phyloP scores from a whole-genome alignment of 37 sponge, comb jelly and placozoan species.

The Axinella damicornis region DNA sequence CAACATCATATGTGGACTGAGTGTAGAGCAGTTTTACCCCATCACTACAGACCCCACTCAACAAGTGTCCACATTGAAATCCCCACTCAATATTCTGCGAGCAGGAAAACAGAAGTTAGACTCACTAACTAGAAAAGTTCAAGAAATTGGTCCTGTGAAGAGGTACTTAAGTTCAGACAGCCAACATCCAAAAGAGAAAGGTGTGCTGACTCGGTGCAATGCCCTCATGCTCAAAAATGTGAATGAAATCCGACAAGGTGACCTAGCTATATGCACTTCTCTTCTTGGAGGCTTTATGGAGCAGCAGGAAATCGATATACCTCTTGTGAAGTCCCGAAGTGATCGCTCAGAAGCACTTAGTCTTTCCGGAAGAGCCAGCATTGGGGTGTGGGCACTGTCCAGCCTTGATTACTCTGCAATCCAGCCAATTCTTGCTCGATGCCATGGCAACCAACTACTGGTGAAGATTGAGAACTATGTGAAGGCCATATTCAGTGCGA shows the following conservation, averaged over 20 bases:
- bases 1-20: background rate
- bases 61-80: background rate
- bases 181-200: background rate
- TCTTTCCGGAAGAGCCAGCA: conserved; percentile 45
- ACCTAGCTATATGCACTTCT: conserved; percentile 35
- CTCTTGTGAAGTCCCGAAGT: conserved; percentile 14
- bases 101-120: background rate
- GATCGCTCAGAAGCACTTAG: background rate
- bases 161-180: background rate
- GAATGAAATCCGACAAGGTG: conserved; percentile 3
- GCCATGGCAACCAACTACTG: conserved; percentile 10
- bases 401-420: conserved; percentile 35
- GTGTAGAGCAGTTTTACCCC: background rate
- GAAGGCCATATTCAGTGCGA: background rate
- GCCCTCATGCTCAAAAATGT: conserved; percentile 18
- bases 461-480: conserved; percentile 34
- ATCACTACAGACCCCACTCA: background rate
- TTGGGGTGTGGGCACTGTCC: conserved; percentile 53
- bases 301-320: conserved; percentile 41
- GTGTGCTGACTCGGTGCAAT: background rate
- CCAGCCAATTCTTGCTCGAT: conserved; percentile 1
- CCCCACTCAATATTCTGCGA: background rate
- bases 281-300: conserved; percentile 63
- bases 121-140: background rate
- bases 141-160: background rate